Evolutionary conservation across 2,888 invertebrate species (phyloP), one percentile per base, ranked within the genome.

Genomic region (Cordilura impudica): DNA sequence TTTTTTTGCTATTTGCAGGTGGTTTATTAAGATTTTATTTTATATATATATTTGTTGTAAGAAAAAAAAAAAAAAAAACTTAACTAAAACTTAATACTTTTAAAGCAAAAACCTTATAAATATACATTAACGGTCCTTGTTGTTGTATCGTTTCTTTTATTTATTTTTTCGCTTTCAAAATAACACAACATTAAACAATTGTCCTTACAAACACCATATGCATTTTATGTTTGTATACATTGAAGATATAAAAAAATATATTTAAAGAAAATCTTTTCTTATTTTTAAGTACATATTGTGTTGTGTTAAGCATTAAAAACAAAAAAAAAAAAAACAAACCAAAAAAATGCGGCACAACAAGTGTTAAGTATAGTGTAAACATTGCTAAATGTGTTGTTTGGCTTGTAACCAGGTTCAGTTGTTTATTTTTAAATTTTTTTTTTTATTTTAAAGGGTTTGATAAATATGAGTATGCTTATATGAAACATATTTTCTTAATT

Each of bases 111-210:
- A 29, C 45, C 56, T 69, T 69, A 19, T 49, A 71, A 75, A 72
- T 63, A 75, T 72, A 79, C 39, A 75, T 75, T 66, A 79, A 72
- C 79, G 75, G n/a, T n/a, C n/a, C 79, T 63, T 71, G 45, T 58
- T 21, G n/a, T n/a, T n/a, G n/a, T n/a, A n/a, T n/a, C n/a, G n/a
- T n/a, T n/a, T n/a, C n/a, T n/a, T n/a, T n/a, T n/a, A 47, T 23
- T 14, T 26, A 19, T 29, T 26, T 26, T 26, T 39, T 39, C 10
- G 2, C 35, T 26, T n/a, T 5, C 6, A 19, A 43, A 12, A 39
- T 7, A 54, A 54, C 18, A 29, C 51, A 63, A 12, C 18, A 29
- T 61, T 31, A 58, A 69, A 31, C 51, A 58, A 70, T 47, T 54
- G 60, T 70, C 53, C 58, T 49, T 51, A 54, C 29, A 65, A n/a